Evolutionary conservation across 2,797 vertebrate species (phyloP).

Genomic region (Leptatherina wallacei): DNA sequence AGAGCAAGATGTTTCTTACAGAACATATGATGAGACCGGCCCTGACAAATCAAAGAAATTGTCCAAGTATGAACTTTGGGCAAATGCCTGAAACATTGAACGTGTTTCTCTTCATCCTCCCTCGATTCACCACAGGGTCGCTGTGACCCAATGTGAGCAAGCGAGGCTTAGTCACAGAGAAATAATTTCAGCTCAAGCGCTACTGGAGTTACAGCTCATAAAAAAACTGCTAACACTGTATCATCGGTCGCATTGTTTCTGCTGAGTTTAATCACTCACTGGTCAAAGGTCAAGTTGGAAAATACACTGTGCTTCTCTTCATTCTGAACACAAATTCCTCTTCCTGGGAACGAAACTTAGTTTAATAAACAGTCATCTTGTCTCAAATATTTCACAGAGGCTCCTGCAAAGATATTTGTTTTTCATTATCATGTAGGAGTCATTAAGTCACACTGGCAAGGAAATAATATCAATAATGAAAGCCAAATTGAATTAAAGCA

Average conservation of each 20-base stretch:
- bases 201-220: conserved; percentile 20
- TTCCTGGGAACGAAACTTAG: conserved; percentile 43
- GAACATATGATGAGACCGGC: conserved; percentile 1
- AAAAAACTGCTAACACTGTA: conserved; percentile 35
- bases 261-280: conserved; percentile 28
- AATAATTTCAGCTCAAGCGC: conserved; percentile 29
- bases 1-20: conserved; percentile 29
- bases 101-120: conserved; percentile 35
- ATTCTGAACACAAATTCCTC: conserved; percentile 37
- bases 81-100: conserved; percentile 40
- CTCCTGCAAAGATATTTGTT: conserved; percentile 65
- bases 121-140: conserved; percentile 36
- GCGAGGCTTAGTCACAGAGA: conserved; percentile 29
- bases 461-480: conserved; percentile 80
- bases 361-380: conserved; percentile 56
- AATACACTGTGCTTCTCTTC: conserved; percentile 19
- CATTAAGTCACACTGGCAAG: conserved; percentile 61
- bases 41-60: conserved; percentile 25
- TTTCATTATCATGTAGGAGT: conserved; percentile 69
- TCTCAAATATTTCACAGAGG: conserved; percentile 43
- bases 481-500: conserved; percentile 81
- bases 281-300: conserved; percentile 52
- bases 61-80: conserved; percentile 15
- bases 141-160: conserved; percentile 41
- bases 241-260: conserved; percentile 37